Evolutionary conservation across 2,113 vertebrate genomes (phyloP).

Genomic region (Chaenocephalus aceratus): DNA sequence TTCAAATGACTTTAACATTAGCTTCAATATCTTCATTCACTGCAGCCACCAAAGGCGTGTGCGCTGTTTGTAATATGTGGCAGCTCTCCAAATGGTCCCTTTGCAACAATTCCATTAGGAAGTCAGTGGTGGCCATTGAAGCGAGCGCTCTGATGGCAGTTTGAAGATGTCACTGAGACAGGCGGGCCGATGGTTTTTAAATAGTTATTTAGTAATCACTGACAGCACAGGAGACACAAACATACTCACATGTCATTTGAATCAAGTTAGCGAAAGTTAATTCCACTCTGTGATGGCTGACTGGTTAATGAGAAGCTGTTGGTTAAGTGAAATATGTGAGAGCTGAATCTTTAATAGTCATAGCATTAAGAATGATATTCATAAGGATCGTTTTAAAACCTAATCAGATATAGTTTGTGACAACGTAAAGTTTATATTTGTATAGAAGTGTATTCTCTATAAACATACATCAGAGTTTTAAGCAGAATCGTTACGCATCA

Average conservation of each 20-base stretch:
- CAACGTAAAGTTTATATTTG: not conserved
- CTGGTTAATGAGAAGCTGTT: slow-evolving; percentile 39
- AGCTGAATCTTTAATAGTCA: not conserved
- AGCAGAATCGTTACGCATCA: too few relatives aligned
- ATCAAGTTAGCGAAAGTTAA: slow-evolving; percentile 37
- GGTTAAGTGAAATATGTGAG: not conserved
- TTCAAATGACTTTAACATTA: slow-evolving; percentile 57
- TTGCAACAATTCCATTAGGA: slow-evolving; percentile 35
- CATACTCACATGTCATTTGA: slow-evolving; percentile 41
- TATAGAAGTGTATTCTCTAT: too few relatives aligned
- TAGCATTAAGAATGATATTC: not conserved
- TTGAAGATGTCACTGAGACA: slow-evolving; percentile 42
- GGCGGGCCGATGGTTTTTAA: slow-evolving; percentile 21
- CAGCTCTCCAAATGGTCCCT: slow-evolving; percentile 53
- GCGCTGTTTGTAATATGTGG: slow-evolving; percentile 43
- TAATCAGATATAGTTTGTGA: not conserved
- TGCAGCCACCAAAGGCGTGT: slow-evolving; percentile 42
- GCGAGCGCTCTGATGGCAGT: slow-evolving; percentile 23
- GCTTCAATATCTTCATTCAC: slow-evolving; percentile 43
- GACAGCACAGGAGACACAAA: slow-evolving; percentile 26
- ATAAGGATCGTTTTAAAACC: slow-evolving; percentile 3
- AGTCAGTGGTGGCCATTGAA: slow-evolving; percentile 46
- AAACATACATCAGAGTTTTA: too few relatives aligned
- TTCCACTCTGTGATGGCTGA: slow-evolving; percentile 29
- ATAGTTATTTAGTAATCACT: slow-evolving; percentile 13